Evolutionary conservation across 2,888 invertebrate species (phyloP).

Genomic region (Alentia gelatinosa): DNA sequence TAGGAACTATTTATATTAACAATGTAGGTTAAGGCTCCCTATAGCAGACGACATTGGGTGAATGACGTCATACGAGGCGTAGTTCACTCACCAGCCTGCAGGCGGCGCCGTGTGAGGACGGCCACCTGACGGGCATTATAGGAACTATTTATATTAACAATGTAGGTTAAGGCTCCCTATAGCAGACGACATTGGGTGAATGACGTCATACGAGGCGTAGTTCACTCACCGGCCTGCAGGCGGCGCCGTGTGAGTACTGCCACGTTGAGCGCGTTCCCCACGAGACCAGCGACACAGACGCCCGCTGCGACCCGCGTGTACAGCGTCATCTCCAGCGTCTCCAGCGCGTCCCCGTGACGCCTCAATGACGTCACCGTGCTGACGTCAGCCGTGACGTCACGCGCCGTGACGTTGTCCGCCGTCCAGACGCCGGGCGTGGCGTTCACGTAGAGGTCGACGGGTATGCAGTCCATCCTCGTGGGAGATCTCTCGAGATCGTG

Average conservation of each 20-base stretch:
- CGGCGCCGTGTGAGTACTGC: conserved; percentile 75
- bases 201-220: neutral
- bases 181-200: neutral
- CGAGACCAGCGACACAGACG: conserved; percentile 80
- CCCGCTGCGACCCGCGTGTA: conserved; percentile 82
- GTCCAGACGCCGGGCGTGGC: neutral
- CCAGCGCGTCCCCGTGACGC: neutral
- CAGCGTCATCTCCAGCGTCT: conserved; percentile 26
- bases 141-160: no score
- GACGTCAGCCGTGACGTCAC: neutral
- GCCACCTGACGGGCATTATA: no score
- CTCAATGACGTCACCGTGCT: neutral
- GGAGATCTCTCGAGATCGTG: neutral
- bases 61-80: no score
- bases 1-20: no score
- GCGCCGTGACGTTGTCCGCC: neutral
- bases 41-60: no score
- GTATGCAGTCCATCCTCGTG: neutral
- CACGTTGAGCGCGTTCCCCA: conserved; percentile 76
- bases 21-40: no score
- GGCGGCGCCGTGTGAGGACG: no score
- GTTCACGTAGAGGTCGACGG: neutral
- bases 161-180: neutral
- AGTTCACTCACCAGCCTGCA: no score
- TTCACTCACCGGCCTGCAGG: conserved; percentile 64